phyloP scores from a whole-genome alignment of 2,113 vertebrate species.

The Tragelaphus buxtoni region DNA sequence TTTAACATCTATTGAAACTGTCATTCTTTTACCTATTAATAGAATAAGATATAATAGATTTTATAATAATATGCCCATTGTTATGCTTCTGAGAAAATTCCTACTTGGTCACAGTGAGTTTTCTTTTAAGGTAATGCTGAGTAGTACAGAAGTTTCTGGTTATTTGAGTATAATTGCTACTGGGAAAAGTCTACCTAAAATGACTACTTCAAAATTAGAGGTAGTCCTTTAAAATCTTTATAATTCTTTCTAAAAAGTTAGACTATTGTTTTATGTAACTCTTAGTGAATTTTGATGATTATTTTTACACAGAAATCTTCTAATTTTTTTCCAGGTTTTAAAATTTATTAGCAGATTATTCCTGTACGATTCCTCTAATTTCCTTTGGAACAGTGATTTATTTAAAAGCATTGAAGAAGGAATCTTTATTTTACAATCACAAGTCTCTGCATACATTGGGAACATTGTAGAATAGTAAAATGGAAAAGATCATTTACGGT shows the following conservation, averaged over 20 bases:
- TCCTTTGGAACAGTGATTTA: not conserved
- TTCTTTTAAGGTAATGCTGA: not conserved
- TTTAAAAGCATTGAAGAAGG: not conserved
- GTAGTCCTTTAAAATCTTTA: not conserved
- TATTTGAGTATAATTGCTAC: not conserved
- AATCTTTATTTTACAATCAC: not conserved
- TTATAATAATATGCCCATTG: not conserved
- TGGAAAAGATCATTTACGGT: not conserved
- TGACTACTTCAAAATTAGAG: not conserved
- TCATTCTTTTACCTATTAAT: not conserved
- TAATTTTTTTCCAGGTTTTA: conserved; percentile 15
- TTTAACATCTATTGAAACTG: not conserved
- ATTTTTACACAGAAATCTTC: not conserved
- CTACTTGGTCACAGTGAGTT: not conserved
- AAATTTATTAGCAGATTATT: conserved; percentile 1
- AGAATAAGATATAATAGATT: not conserved
- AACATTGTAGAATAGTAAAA: not conserved
- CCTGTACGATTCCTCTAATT: not conserved
- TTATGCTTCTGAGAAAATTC: not conserved
- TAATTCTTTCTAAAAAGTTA: not conserved
- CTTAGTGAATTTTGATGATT: not conserved
- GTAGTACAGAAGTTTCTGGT: not conserved
- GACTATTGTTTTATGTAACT: not conserved
- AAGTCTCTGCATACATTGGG: not conserved
- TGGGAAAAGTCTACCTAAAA: not conserved